Evolutionary conservation across 2,888 invertebrate genomes (phyloP).

Genomic region (Labia minor): DNA sequence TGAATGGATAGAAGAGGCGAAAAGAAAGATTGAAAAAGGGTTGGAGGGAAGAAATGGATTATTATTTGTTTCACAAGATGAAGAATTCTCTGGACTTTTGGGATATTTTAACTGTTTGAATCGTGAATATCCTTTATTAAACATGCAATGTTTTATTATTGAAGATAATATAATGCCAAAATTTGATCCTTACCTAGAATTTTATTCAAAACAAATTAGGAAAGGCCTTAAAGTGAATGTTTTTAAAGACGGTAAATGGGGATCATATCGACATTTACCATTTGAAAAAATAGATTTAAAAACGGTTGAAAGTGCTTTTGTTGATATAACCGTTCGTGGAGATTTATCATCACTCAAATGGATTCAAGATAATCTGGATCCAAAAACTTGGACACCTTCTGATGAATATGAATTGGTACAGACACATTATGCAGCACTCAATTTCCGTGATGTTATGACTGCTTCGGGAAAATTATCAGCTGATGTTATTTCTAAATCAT

Average conservation of each 20-base stretch:
- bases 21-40: neutral
- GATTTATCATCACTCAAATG: conserved; percentile 78
- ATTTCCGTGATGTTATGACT: conserved; percentile 92
- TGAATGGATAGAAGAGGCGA: neutral
- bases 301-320: conserved; percentile 55
- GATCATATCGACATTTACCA: conserved; percentile 75
- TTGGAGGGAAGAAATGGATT: neutral
- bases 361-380: conserved; percentile 55
- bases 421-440: conserved; percentile 68
- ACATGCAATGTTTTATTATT: conserved; percentile 42
- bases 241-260: conserved; percentile 54
- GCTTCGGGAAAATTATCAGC: conserved; percentile 80
- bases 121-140: neutral
- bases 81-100: neutral
- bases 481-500: conserved; percentile 44
- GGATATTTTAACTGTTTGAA: neutral
- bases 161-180: conserved; percentile 46
- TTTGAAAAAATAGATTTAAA: conserved; percentile 41
- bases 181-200: conserved; percentile 51
- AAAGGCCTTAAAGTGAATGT: conserved; percentile 66
- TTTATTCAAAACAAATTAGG: conserved; percentile 43
- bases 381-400: conserved; percentile 16
- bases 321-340: conserved; percentile 65
- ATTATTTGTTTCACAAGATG: neutral
- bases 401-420: conserved; percentile 34